Conservation (phyloP, 2,888 invertebrate species). For the Icerya purchasi region DNA sequence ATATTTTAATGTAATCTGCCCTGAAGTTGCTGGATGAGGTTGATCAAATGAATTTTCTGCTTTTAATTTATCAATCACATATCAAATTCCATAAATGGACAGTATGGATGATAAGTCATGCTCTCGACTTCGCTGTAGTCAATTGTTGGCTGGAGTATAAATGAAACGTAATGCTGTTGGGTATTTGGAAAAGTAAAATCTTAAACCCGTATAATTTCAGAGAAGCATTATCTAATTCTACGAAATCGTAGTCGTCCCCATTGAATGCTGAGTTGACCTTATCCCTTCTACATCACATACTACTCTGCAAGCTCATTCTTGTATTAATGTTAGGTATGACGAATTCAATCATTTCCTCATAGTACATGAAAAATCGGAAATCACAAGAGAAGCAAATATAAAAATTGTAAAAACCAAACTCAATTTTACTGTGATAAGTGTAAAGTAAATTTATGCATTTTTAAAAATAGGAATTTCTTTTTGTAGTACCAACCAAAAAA, state of each 20-base stretch:
- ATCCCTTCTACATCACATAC: background rate
- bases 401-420: background rate
- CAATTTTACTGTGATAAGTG: background rate
- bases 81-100: background rate
- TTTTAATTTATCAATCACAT: background rate
- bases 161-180: background rate
- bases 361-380: background rate
- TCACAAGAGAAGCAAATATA: background rate
- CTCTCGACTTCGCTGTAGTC: background rate
- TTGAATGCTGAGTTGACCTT: background rate
- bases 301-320: background rate
- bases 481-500: background rate
- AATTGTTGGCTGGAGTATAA: background rate
- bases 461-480: background rate
- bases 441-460: background rate
- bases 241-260: background rate
- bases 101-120: background rate
- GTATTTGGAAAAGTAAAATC: background rate
- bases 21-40: background rate
- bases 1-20: background rate
- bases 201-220: background rate
- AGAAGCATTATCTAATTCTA: background rate
- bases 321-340: background rate
- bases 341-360: background rate
- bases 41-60: background rate